Evolutionary conservation across 1,140 invertebrate genomes (phyloP), one percentile per base, ranked within the genome.

Genomic region (Copidosoma floridanum): DNA sequence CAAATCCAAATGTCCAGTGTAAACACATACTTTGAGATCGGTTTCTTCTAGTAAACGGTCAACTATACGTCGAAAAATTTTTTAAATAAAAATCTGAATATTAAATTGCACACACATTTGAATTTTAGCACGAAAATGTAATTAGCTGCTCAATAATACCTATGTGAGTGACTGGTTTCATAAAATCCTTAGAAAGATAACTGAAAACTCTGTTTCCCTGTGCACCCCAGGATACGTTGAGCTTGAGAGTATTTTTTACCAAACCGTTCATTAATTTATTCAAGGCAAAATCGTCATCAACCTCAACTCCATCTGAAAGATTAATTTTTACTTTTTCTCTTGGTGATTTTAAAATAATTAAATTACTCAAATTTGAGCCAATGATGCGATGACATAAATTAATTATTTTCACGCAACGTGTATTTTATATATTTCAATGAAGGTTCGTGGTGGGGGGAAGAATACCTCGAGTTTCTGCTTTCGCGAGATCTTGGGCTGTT

Each of bases 141-240:
- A 43, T 29, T 38, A 8, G 43, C n/a, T n/a, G n/a, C n/a, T n/a
- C n/a, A n/a, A n/a, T n/a, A n/a, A 74, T 71, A 89, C 86, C 84
- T 68, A 86, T 81, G 43, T 87, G 70, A 11, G 86, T 85, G 23
- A 90, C 90, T 12, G 91, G 89, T 71, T 90, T 92, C 92, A 95
- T 94, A 67, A 94, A 94, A 71, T 94, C 92, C 18, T 63, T 84
- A 16, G 55, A 63, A 24, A 92, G 82, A 12, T 70, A 74, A 32
- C 69, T 57, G 73, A 93, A 93, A 0, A 94, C 91, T 0, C 57
- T 23, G 4, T 63, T 62, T 6, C 83, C 83, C 67, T 88, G 85
- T 6, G 66, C 71, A 37, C 84, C 85, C 86, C 89, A 93, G 7
- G 65, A 74, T 1, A 87, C 84, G 43, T 84, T 76, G 0, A 74